Conservation (phyloP, 2,888 invertebrate genomes). For the Empis stercorea region DNA sequence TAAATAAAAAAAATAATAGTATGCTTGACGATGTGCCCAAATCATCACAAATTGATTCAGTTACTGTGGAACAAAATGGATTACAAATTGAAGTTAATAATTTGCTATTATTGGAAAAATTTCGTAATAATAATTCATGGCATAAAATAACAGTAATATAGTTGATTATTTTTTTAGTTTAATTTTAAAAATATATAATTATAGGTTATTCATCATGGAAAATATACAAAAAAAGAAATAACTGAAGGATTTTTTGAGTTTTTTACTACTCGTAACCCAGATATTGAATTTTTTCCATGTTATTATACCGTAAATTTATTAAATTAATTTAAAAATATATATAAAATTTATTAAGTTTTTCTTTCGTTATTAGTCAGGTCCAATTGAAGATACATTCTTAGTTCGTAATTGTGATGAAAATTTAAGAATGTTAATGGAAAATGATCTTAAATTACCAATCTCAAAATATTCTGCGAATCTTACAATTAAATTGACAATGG, state of each 20-base stretch:
- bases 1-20: not conserved
- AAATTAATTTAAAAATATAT: not conserved
- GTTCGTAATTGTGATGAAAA: conserved; percentile 11
- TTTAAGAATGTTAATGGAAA: conserved; percentile 6
- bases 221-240: conserved; percentile 10
- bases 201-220: conserved; percentile 11
- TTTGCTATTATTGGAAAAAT: not conserved
- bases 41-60: not conserved
- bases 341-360: not conserved
- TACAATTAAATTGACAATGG: conserved; percentile 9
- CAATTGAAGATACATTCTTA: conserved; percentile 10
- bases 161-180: too few species aligned
- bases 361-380: conserved; percentile 1
- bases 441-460: conserved; percentile 5
- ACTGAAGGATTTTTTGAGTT: conserved; percentile 7
- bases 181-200: too few species aligned
- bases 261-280: not conserved
- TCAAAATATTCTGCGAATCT: conserved; percentile 1
- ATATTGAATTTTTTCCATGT: conserved; percentile 11
- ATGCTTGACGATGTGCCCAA: not conserved
- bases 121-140: not conserved
- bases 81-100: too few species aligned
- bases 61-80: too few species aligned
- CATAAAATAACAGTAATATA: not conserved
- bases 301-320: conserved; percentile 9